Base-by-base conservation (phyloP, 2,888 invertebrate species). In the Mylabris sibirica region DNA sequence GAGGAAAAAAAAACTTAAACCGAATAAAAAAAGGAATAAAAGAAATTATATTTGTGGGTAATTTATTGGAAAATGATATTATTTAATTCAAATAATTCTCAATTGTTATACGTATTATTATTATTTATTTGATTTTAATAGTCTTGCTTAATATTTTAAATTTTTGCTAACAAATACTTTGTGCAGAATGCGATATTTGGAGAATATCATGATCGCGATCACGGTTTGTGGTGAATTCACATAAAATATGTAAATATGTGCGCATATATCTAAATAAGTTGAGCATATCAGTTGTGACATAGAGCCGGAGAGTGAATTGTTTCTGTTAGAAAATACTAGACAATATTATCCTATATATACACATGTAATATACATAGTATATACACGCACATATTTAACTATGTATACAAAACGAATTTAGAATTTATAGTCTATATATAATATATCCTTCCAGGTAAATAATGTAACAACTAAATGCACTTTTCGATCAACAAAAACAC, bases 191-290 rank as follows among this genome's bases (percentile, higher is more conserved):
- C 65, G 68, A 70, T 65, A 59, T 59, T 62, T 3, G 62, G n/a
- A n/a, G 12, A 26, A 59, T 61, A 72, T 70, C 69, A 72, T 70
- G 65, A 72, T 70, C 70, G 69, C 66, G 69, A 67, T 67, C 69
- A 70, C 64, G 69, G 67, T 60, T 65, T 72, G 64, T 65, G 67
- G 66, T 65, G 64, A 69, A 70, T 68, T 44, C 64, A 71, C 69
- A 63, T 77, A 77, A 78, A 73, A 72, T 78, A 80, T 80, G 79
- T 77, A 79, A 79, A 80, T 80, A 76, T 78, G 79, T 78, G 79
- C 79, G 79, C 80, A 80, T 80, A 79, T 71, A 80, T 79, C 77
- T 79, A 78, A 78, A 79, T 79, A 79, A 78, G 74, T 78, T 75
- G 74, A 65, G 75, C 75, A 77, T 77, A 76, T 74, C 77, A 74